These are phyloP conservation scores for Pitta sordida DNA, from an alignment of 2,113 vertebrate genomes.

Conservation along the genomic window DNA sequence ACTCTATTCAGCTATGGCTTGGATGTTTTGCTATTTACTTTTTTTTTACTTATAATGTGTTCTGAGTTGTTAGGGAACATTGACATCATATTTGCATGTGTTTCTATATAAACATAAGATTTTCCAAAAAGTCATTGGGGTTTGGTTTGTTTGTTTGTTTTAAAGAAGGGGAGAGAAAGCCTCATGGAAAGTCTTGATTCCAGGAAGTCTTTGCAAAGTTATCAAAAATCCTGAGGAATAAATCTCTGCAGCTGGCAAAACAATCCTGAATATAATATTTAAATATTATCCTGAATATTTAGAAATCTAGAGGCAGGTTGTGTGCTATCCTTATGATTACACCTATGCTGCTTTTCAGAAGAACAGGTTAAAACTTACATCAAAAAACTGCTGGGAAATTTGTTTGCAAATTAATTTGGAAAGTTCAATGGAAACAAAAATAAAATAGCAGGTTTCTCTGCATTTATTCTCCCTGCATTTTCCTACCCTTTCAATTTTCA, in stretches of 20 bases:
- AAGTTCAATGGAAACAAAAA: conserved; percentile 11
- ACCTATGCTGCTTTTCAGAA: background rate
- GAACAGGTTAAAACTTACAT: background rate
- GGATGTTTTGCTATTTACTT: background rate
- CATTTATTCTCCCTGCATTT: background rate
- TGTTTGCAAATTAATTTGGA: conserved; percentile 15
- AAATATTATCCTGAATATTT: no score
- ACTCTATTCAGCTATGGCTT: background rate
- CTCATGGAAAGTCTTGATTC: background rate
- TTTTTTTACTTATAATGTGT: background rate
- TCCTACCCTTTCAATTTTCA: conserved; percentile 4
- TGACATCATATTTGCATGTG: background rate
- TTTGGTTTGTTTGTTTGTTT: background rate
- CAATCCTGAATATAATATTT: background rate
- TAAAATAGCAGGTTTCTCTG: background rate
- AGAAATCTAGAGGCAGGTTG: background rate
- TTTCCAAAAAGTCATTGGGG: background rate
- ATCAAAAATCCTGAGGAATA: background rate
- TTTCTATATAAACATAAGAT: background rate
- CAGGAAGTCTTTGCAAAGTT: background rate
- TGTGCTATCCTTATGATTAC: background rate
- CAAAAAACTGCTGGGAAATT: background rate
- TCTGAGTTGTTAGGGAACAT: background rate
- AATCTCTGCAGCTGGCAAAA: background rate
- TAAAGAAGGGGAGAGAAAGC: background rate